A percentile compares a stretch with the other conserved stretches of the same genome.
Conservation (phyloP, 2,797 vertebrate genomes). For the Coreius guichenoti region DNA sequence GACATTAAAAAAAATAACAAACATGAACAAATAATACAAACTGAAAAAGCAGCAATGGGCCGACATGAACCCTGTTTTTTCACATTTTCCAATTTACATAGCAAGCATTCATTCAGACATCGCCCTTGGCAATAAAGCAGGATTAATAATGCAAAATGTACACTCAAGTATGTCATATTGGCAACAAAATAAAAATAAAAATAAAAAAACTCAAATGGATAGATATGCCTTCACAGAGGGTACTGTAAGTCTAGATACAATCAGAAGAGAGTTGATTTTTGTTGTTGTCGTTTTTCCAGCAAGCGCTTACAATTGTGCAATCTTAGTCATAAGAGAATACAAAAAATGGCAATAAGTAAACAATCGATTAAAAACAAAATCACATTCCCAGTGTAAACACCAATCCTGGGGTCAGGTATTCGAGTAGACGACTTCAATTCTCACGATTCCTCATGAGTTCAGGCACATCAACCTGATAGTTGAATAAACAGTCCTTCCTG, state of each 20-base stretch:
- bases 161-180: conserved; percentile 65
- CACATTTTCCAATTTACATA: conserved; percentile 79
- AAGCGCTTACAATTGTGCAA: conserved; percentile 52
- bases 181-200: conserved; percentile 63
- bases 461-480: conserved; percentile 29
- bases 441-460: conserved; percentile 49
- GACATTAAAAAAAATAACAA: conserved; percentile 52
- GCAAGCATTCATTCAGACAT: conserved; percentile 59
- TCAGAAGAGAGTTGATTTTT: conserved; percentile 58
- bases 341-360: conserved; percentile 55
- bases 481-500: conserved; percentile 52
- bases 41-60: conserved; percentile 80
- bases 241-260: conserved; percentile 64
- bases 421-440: conserved; percentile 51
- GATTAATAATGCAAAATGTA: conserved; percentile 52
- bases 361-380: conserved; percentile 48
- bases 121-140: conserved; percentile 51
- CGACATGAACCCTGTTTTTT: conserved; percentile 74
- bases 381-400: conserved; percentile 76
- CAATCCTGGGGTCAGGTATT: conserved; percentile 43
- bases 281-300: conserved; percentile 25
- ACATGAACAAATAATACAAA: conserved; percentile 67
- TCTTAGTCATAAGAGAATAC: conserved; percentile 61
- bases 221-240: conserved; percentile 59
- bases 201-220: conserved; percentile 19